Percentiles rank a stretch among this genome's conserved stretches.
Conservation (phyloP, 2,888 invertebrate species). For the Phragmatobia fuliginosa region DNA sequence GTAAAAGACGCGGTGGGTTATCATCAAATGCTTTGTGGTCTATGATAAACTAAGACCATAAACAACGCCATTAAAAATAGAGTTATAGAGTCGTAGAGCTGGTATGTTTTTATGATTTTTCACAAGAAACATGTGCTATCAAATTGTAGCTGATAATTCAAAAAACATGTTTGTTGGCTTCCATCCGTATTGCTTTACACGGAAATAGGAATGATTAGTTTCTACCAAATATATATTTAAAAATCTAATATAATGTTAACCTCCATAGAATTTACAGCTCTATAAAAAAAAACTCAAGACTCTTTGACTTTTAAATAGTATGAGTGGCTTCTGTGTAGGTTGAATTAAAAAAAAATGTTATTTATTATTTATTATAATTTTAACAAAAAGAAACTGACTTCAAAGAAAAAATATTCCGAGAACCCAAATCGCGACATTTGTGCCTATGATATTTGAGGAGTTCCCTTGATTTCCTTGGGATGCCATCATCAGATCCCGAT, state of each 20-base stretch:
- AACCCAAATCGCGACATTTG: no score
- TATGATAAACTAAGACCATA: neutral
- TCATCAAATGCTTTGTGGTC: neutral
- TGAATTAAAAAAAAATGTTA: no score
- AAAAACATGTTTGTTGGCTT: slow-evolving; percentile 1
- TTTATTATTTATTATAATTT: no score
- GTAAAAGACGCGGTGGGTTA: neutral
- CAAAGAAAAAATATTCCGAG: no score
- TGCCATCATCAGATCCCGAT: no score
- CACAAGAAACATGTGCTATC: neutral
- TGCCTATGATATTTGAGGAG: no score
- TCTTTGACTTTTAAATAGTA: no score
- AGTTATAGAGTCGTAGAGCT: neutral
- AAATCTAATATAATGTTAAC: neutral
- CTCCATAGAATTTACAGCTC: neutral
- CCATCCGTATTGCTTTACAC: neutral
- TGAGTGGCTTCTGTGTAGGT: no score
- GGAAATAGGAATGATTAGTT: neutral
- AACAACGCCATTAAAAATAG: neutral
- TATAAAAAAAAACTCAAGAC: neutral
- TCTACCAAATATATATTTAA: neutral
- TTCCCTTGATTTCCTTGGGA: no score
- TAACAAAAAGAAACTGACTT: no score
- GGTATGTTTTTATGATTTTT: neutral
- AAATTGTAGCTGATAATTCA: slow-evolving; percentile 7